Evolutionary conservation across 2,888 invertebrate genomes (phyloP), one percentile per base, ranked within the genome.

Genomic region (Microplitis deprimator): DNA sequence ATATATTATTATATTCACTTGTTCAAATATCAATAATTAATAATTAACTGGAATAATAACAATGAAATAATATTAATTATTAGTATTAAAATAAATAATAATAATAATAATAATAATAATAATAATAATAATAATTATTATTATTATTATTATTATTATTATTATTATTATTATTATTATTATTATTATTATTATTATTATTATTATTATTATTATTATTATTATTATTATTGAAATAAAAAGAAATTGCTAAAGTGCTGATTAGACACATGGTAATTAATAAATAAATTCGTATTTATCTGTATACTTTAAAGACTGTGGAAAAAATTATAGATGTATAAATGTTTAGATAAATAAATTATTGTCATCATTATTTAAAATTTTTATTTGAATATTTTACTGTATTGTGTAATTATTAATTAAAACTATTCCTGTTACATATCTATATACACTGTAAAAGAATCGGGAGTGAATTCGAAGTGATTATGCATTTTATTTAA

Each of bases 321-420:
- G 85, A 86, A 85, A 85, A 86, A 86, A 85, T 85, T 70, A 64
- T 87, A 87, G 84, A 84, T 87, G 87, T 87, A 87, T 87, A 87
- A 87, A 87, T 87, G 86, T 87, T 87, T 84, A 86, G 86, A 87
- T 86, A 87, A 87, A 87, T 87, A 77, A 77, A 77, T 77, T 73
- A 77, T 77, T 77, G 50, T 13, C 50, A 13, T 50, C 50, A 50
- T 50, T 50, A 50, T 13, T 50, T 50, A 13, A 65, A 29, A 29
- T 29, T 29, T 29, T 29, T 29, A 29, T 29, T 29, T 29, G 29
- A 29, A 29, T 29, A 29, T 29, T 29, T 29, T 29, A 4, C 29
- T 29, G 29, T 29, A 29, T 29, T 29, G 3, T 4, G 29, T 29
- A 29, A 29, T 29, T 29, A 29, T 29, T 29, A 29, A 29, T 4